phyloP scores from a whole-genome alignment of 2,888 invertebrate genomes.

The Entomobrya multifasciata region DNA sequence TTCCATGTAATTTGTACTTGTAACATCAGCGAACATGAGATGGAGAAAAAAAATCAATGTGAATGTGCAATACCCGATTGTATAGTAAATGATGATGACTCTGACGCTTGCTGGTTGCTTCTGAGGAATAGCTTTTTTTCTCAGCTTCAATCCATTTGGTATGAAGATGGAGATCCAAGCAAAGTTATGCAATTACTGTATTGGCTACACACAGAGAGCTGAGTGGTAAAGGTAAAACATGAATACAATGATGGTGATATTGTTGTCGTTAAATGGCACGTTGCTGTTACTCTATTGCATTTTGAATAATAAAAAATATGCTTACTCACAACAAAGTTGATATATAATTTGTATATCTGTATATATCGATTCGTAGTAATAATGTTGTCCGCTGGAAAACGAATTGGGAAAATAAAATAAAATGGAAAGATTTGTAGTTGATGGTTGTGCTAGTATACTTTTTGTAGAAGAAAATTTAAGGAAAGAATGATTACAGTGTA shows the following conservation, averaged over 20 bases:
- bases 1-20: slow-evolving; percentile 62
- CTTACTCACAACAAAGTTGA: slow-evolving; percentile 17
- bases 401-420: slow-evolving; percentile 29
- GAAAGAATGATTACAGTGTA: slow-evolving; percentile 65
- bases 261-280: slow-evolving; percentile 72
- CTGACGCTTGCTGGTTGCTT: background rate
- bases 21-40: slow-evolving; percentile 9
- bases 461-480: too few species aligned
- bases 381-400: slow-evolving; percentile 62
- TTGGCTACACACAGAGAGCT: slow-evolving; percentile 37
- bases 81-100: slow-evolving; percentile 21
- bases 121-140: slow-evolving; percentile 21
- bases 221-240: slow-evolving; percentile 33
- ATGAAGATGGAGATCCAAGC: slow-evolving; percentile 27
- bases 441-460: background rate
- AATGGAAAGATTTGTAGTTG: slow-evolving; percentile 40
- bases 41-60: slow-evolving; percentile 25
- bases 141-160: slow-evolving; percentile 34
- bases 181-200: slow-evolving; percentile 61
- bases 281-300: too few species aligned
- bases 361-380: too few species aligned
- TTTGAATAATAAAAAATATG: slow-evolving; percentile 8
- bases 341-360: too few species aligned
- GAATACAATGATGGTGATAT: slow-evolving; percentile 66
- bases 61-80: slow-evolving; percentile 27